These are phyloP conservation scores for Liolophura sinensis DNA, from an alignment of 1,140 invertebrate species.

Conservation along the genomic window DNA sequence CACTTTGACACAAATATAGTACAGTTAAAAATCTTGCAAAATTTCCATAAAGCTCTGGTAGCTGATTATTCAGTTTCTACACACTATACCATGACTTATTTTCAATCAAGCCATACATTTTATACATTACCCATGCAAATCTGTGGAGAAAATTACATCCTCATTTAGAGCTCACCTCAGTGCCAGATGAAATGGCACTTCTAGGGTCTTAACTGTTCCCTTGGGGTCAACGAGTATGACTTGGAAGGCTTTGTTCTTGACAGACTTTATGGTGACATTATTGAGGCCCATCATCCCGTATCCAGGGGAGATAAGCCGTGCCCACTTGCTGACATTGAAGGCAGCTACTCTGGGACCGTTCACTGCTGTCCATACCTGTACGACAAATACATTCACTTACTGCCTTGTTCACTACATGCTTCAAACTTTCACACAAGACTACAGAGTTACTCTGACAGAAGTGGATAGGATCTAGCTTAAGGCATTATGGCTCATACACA, in stretches of 20 bases:
- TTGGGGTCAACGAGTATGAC: slow-evolving; percentile 81
- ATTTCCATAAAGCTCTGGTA: too few relatives aligned
- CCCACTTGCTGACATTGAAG: slow-evolving; percentile 82
- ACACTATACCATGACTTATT: too few relatives aligned
- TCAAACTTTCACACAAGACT: too few relatives aligned
- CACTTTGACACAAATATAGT: too few relatives aligned
- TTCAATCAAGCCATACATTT: too few relatives aligned
- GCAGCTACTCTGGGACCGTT: slow-evolving; percentile 85
- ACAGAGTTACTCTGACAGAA: too few relatives aligned
- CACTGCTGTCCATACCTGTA: slow-evolving; percentile 73
- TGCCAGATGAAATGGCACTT: slow-evolving; percentile 86
- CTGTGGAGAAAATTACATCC: not conserved
- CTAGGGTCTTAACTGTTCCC: slow-evolving; percentile 78
- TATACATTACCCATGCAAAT: too few relatives aligned
- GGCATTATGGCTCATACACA: too few relatives aligned
- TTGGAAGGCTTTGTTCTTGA: slow-evolving; percentile 67
- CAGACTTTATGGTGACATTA: slow-evolving; percentile 56
- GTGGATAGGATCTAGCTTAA: too few relatives aligned
- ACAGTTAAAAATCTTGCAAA: too few relatives aligned
- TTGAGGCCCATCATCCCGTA: slow-evolving; percentile 77
- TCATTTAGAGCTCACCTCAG: slow-evolving; percentile 40
- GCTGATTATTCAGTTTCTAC: too few relatives aligned
- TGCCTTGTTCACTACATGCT: too few relatives aligned
- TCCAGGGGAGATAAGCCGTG: slow-evolving; percentile 65
- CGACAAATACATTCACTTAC: not conserved